Evolutionary conservation across 2,888 invertebrate genomes (phyloP), one percentile per base, ranked within the genome.

Genomic region (Drosophila fulvimacula): DNA sequence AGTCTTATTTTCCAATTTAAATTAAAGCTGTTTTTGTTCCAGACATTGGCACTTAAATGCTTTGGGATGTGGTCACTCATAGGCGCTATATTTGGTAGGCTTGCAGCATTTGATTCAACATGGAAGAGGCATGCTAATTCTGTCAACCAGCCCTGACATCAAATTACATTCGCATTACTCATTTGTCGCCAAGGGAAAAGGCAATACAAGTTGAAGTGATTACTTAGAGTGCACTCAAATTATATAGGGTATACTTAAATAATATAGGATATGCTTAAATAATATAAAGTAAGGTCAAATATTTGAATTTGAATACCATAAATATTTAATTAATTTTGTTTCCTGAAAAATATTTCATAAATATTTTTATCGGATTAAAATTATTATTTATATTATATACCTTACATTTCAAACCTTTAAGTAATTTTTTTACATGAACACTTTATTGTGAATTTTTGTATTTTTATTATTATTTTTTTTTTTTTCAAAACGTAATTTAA

Each of bases 1-100:
- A 82, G 73, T 65, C 73, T 69, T 51, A 48, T 60, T 72, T 76
- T 75, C 59, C 66, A 75, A 79, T 78, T 81, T 75, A 70, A 83
- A 74, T 76, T 69, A 57, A 72, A 66, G 51, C 49, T 76, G 66
- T 62, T 61, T 68, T 46, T 70, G 77, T 77, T 88, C 81, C 81
- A 85, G 79, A 88, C 79, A 77, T 79, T 88, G 85, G 71, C 88
- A 86, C 79, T 86, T 82, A 81, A 84, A 88, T 75, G 79, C 69
- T 63, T 68, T 72, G 79, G 73, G 79, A 75, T 76, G 76, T 83
- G 86, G 77, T 82, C 87, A 82, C 55, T 72, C 61, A 52, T 52
- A 44, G 69, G 24, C 41, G 49, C 81, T 79, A 79, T 81, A 76
- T 78, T 79, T 81, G 75, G 71, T 52, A 21, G 64, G 51, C 41